Evolutionary conservation across 2,113 vertebrate species (phyloP).

Genomic region (Micromys minutus): DNA sequence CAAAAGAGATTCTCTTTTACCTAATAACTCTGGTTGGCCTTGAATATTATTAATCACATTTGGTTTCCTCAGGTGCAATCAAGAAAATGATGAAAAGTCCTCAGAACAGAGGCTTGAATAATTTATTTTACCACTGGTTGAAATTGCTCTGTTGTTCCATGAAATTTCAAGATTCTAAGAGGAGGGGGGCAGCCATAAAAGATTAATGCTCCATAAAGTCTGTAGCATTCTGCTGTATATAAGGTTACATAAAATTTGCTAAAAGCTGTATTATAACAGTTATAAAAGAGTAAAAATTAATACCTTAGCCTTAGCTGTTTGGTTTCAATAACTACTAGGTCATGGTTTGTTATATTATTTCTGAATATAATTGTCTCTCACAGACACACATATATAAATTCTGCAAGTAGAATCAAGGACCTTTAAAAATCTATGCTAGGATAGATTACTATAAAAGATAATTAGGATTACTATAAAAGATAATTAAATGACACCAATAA

Average conservation of each 20-base stretch:
- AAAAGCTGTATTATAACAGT: neutral
- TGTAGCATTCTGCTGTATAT: neutral
- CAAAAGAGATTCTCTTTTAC: neutral
- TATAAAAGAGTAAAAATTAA: neutral
- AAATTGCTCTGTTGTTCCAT: neutral
- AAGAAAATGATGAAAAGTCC: slow-evolving; percentile 52
- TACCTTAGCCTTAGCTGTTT: neutral
- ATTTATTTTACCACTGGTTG: slow-evolving; percentile 22
- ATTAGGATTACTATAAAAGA: neutral
- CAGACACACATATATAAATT: neutral
- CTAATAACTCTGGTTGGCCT: neutral
- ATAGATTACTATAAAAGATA: neutral
- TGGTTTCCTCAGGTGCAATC: slow-evolving; percentile 56
- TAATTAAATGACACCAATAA: neutral
- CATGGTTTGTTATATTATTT: neutral
- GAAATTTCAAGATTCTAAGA: slow-evolving; percentile 1
- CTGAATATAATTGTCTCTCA: neutral
- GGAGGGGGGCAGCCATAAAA: neutral
- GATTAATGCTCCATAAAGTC: neutral
- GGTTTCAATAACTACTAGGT: neutral
- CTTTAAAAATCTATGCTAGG: neutral
- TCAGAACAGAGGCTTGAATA: slow-evolving; percentile 11
- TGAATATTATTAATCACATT: slow-evolving; percentile 66
- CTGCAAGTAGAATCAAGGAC: neutral
- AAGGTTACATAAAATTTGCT: neutral